Evolutionary conservation across 2,888 invertebrate genomes (phyloP).

Genomic region (Dryobotodes eremita): DNA sequence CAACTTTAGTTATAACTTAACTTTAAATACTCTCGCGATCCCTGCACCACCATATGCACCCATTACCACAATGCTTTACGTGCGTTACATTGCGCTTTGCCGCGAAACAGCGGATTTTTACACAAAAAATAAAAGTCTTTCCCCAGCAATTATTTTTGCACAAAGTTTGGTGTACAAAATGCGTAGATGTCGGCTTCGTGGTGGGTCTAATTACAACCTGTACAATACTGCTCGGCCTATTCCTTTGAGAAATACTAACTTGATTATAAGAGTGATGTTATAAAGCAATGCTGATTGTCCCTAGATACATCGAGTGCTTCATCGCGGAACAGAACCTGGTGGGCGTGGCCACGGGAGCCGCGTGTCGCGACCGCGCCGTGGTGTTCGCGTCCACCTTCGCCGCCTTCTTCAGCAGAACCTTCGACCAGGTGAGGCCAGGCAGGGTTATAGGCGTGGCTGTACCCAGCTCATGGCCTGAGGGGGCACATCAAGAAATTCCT

Average conservation of each 20-base stretch:
- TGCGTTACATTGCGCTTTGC: neutral
- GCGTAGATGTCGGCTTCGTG: neutral
- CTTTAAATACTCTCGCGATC: no score
- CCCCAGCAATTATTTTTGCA: neutral
- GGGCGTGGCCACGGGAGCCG: constrained; percentile 98
- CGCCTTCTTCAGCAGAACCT: constrained; percentile 98
- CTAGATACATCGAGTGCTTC: constrained; percentile 98
- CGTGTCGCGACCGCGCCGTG: constrained; percentile 97
- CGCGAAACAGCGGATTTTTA: no score
- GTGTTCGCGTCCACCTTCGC: constrained; percentile 99
- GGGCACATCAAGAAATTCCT: neutral
- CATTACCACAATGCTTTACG: neutral
- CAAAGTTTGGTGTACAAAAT: neutral
- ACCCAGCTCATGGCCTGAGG: neutral
- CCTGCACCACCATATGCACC: no score
- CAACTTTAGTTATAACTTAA: no score
- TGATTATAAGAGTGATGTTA: neutral
- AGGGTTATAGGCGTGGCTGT: neutral
- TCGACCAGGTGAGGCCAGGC: constrained; percentile 94
- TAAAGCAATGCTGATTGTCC: no score
- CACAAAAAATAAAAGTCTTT: neutral
- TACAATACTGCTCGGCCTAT: neutral
- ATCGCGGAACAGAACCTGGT: constrained; percentile 99
- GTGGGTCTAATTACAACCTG: neutral
- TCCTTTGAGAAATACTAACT: neutral